Conservation (phyloP, 23 tunicate species). For the Ascidia mentula region DNA sequence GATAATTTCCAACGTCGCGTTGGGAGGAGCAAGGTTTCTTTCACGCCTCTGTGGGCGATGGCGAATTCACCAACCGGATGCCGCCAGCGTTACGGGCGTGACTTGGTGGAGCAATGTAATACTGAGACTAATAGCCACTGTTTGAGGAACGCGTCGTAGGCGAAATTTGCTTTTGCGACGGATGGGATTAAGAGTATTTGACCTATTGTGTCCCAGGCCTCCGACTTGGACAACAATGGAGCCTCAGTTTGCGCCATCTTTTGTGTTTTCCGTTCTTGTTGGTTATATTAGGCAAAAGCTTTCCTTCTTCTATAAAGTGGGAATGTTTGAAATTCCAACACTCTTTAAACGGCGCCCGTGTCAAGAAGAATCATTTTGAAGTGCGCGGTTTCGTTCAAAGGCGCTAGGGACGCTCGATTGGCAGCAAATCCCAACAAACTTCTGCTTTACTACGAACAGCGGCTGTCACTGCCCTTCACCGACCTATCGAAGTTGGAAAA, state of each 20-base stretch:
- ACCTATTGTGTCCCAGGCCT: not conserved
- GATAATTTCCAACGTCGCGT: constrained; percentile 2
- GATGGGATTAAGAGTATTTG: not conserved
- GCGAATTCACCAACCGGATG: not conserved
- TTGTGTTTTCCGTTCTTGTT: not conserved
- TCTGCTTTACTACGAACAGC: not conserved
- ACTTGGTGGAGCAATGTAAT: not conserved
- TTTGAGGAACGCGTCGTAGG: not conserved
- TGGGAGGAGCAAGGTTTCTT: not conserved
- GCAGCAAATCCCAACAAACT: not conserved
- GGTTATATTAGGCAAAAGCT: not conserved
- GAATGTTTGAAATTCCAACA: not conserved
- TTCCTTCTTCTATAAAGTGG: not conserved
- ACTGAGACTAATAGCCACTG: not conserved
- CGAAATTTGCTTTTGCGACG: not conserved
- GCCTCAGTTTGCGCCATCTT: not conserved
- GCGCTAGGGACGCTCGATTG: not conserved
- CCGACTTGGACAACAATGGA: not conserved
- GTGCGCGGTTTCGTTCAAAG: not conserved
- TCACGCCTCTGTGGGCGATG: not conserved
- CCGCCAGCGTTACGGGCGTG: not conserved
- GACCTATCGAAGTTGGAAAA: too few species aligned
- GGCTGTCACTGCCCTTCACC: not conserved
- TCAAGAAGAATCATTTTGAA: not conserved
- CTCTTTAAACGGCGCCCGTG: not conserved